phyloP scores from a whole-genome alignment of 1,140 invertebrate genomes.

The Drosophila seguyi region DNA sequence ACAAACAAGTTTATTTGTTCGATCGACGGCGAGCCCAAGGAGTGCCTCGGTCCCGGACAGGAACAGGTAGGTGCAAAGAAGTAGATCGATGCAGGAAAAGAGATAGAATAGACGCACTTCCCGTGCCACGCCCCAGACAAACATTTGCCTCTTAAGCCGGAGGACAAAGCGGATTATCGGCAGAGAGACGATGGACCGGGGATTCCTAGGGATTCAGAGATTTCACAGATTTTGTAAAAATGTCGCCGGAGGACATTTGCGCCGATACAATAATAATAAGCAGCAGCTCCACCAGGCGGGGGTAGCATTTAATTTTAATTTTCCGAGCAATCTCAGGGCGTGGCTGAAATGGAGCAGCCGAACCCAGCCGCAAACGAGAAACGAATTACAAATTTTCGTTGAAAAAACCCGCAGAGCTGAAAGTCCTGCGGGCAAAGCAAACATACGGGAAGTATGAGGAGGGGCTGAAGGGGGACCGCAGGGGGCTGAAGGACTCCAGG shows the following conservation, averaged over 20 bases:
- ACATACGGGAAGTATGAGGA: constrained; percentile 6
- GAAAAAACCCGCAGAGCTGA: constrained; percentile 64
- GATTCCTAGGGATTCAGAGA: constrained; percentile 10
- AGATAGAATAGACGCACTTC: constrained; percentile 55
- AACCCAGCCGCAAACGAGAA: constrained; percentile 42
- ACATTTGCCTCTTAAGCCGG: constrained; percentile 66
- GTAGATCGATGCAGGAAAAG: constrained; percentile 7
- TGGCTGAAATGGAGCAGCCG: constrained; percentile 66
- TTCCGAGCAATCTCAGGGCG: constrained; percentile 49
- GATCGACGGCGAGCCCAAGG: not conserved
- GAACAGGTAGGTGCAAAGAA: constrained; percentile 27
- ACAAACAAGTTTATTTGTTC: constrained; percentile 72
- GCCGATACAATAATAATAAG: not conserved
- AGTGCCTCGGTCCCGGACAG: constrained; percentile 8
- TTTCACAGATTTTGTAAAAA: constrained; percentile 70
- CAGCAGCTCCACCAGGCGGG: constrained; percentile 4
- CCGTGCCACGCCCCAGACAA: constrained; percentile 75
- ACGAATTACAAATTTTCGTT: constrained; percentile 36
- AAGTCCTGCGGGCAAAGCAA: constrained; percentile 64
- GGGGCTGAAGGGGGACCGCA: too few species aligned
- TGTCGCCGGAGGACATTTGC: constrained; percentile 65
- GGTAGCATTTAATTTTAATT: constrained; percentile 51
- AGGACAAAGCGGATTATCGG: constrained; percentile 65
- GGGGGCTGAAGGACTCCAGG: constrained; percentile 26
- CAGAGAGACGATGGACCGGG: constrained; percentile 15